Evolutionary conservation across 2,113 vertebrate genomes (phyloP).

Genomic region (Epinephelus moara): DNA sequence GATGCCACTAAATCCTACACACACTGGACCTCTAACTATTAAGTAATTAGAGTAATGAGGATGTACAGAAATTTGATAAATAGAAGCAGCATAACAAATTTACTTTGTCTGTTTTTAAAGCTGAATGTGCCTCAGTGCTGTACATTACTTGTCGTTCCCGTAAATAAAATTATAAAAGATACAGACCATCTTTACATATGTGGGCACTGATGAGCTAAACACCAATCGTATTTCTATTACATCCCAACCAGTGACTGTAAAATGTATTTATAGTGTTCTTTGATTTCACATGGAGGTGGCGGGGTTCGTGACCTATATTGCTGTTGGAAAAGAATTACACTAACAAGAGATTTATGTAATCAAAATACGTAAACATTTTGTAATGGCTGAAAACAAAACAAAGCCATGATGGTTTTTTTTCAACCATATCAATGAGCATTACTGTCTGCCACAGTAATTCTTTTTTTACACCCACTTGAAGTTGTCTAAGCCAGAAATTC

Average conservation of each 20-base stretch:
- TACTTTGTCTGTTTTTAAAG: neutral
- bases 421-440: neutral
- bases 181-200: neutral
- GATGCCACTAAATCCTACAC: no score
- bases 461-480: neutral
- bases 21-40: neutral
- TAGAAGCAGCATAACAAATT: neutral
- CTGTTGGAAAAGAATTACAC: no score
- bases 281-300: no score
- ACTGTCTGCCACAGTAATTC: neutral
- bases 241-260: neutral
- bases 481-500: neutral
- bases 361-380: neutral
- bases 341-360: neutral
- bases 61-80: conserved; percentile 7
- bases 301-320: no score
- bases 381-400: neutral
- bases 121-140: neutral
- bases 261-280: no score
- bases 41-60: conserved; percentile 3
- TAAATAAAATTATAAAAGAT: neutral
- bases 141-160: neutral
- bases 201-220: neutral
- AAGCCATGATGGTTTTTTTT: neutral
- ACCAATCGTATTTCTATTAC: neutral